These are phyloP conservation scores for Dipus sagitta DNA, from an alignment of 2,797 vertebrate genomes.

Conservation along the genomic window DNA sequence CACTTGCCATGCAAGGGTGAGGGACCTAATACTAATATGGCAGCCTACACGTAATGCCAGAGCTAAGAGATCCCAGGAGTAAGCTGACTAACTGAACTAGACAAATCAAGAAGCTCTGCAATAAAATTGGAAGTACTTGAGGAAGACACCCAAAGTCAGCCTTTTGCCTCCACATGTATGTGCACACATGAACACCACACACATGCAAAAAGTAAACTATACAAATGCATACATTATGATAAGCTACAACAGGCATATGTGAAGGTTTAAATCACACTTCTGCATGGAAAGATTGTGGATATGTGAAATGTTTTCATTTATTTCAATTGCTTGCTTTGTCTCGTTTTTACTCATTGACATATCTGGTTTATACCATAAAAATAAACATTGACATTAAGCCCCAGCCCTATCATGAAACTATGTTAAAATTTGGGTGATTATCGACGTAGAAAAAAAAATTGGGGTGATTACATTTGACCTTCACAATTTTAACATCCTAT, in stretches of 20 bases:
- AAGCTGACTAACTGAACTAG: too few relatives aligned
- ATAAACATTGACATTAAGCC: background rate
- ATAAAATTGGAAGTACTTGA: too few relatives aligned
- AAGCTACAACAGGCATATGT: background rate
- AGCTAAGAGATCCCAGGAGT: too few relatives aligned
- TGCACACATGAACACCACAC: too few relatives aligned
- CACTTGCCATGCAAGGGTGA: too few relatives aligned
- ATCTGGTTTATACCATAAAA: too few relatives aligned
- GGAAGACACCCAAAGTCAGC: too few relatives aligned
- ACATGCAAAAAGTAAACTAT: background rate
- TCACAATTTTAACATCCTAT: slow-evolving; percentile 48
- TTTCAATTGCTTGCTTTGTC: slow-evolving; percentile 15
- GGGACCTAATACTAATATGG: too few relatives aligned
- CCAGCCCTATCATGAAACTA: background rate
- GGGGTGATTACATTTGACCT: background rate
- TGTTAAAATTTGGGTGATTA: background rate
- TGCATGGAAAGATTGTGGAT: background rate
- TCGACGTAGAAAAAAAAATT: too few relatives aligned
- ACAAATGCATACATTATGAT: background rate
- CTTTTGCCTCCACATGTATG: too few relatives aligned
- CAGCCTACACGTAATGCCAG: too few relatives aligned
- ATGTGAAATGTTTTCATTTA: slow-evolving; percentile 37
- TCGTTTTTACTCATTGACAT: background rate
- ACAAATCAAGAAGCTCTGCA: too few relatives aligned
- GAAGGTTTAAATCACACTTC: slow-evolving; percentile 21